Evolutionary conservation across 2,888 invertebrate species (phyloP).

Genomic region (Plebejus anna): DNA sequence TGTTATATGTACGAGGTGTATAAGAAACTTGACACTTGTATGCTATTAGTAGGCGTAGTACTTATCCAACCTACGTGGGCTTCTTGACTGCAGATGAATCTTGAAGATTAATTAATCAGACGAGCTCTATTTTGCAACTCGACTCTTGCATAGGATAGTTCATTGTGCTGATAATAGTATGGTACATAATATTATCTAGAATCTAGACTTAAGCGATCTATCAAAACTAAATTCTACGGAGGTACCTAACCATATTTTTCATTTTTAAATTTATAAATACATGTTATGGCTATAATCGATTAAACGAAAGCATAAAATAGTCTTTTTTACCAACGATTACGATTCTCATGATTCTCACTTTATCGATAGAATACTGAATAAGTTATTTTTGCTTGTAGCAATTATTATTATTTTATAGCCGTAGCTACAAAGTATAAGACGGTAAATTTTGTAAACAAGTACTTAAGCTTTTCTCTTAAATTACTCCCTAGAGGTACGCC

Average conservation of each 20-base stretch:
- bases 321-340: too few species aligned
- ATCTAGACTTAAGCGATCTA: too few species aligned
- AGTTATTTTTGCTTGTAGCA: not conserved
- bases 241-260: not conserved
- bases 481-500: not conserved
- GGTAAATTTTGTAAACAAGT: not conserved
- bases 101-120: slow-evolving; percentile 9
- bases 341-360: too few species aligned
- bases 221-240: not conserved
- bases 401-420: not conserved
- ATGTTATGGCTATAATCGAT: too few species aligned
- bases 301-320: too few species aligned
- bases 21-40: slow-evolving; percentile 9
- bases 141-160: not conserved
- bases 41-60: slow-evolving; percentile 1
- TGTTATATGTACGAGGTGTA: not conserved
- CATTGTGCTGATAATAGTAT: not conserved
- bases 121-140: not conserved
- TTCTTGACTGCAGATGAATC: slow-evolving; percentile 8
- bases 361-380: not conserved
- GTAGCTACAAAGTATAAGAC: not conserved
- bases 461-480: not conserved
- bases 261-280: too few species aligned
- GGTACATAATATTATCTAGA: too few species aligned
- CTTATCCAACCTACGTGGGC: slow-evolving; percentile 9